Evolutionary conservation across 2,797 vertebrate genomes (phyloP), one percentile per base, ranked within the genome.

Genomic region (Enteromius trimaculatus): DNA sequence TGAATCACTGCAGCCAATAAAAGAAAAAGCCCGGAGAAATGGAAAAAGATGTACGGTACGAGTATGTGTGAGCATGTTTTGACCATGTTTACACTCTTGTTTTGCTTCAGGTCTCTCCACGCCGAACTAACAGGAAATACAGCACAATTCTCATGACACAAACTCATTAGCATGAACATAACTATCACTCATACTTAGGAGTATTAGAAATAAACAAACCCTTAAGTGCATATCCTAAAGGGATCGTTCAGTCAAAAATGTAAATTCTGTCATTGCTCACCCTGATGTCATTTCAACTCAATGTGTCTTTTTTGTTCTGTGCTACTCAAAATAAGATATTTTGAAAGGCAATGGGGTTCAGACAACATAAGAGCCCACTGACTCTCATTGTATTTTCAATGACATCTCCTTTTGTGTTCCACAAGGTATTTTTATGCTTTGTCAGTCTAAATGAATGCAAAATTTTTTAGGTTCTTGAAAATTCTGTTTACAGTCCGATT

Each of bases 11-110:
- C 58, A 77, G 70, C 82, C 77, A 31, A 66, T 90, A 86, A 91
- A 88, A 86, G 86, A 89, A 55, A 70, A 90, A 77, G 86, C 89
- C 83, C 86, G 81, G 64, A 84, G 82, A 66, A 64, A 39, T n/a
- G 87, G 89, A 92, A 90, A 91, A 90, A 91, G 90, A 71, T 58
- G 85, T 69, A 64, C 53, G 29, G 79, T 55, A 58, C 19, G 71
- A 62, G 82, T 66, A 23, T 82, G 77, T 79, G 16, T 72, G 78
- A 74, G 69, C 31, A 60, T 83, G 76, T 69, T 77, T 77, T 77
- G 76, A 6, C 72, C 70, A 62, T 74, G 75, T 78, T 49, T 72
- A 34, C 42, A 66, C 77, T 88, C 86, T 85, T 39, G 83, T 72
- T 90, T 89, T 82, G 87, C 90, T 87, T 83, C 47, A 62, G 88